Conservation (phyloP, 2,888 invertebrate species). For the Ormyrus nitidulus region DNA sequence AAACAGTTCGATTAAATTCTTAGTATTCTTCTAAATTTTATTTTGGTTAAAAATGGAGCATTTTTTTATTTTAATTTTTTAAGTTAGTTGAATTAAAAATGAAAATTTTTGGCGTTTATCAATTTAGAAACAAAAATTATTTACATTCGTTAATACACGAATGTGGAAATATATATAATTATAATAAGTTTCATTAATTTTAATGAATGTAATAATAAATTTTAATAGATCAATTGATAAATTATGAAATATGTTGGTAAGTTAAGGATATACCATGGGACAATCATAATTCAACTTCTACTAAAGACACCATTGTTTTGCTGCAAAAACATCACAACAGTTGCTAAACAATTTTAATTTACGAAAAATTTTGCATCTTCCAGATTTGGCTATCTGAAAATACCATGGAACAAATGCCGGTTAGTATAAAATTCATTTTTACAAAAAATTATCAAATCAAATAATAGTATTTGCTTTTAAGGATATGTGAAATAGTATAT, state of each 20-base stretch:
- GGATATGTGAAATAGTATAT: background rate
- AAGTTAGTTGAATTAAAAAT: background rate
- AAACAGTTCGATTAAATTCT: no score
- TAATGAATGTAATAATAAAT: background rate
- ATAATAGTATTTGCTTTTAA: background rate
- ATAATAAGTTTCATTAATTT: no score
- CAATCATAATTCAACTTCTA: constrained; percentile 11
- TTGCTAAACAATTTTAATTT: constrained; percentile 30
- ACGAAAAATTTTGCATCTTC: constrained; percentile 66
- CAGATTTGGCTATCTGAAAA: constrained; percentile 88
- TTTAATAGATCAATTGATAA: constrained; percentile 19
- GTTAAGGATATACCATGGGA: constrained; percentile 1
- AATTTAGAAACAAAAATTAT: no score
- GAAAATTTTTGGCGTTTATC: no score
- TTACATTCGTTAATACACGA: no score
- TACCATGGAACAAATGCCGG: constrained; percentile 87
- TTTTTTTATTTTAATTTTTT: background rate
- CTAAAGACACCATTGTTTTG: constrained; percentile 40
- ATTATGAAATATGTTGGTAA: background rate
- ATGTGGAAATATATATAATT: no score
- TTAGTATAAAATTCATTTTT: constrained; percentile 77
- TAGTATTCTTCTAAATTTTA: no score
- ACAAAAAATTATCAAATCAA: no score
- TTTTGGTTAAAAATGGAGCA: no score
- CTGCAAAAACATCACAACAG: constrained; percentile 13